These are phyloP conservation scores for Engraulis encrasicolus DNA, from an alignment of 2,113 vertebrate genomes.

Conservation along the genomic window DNA sequence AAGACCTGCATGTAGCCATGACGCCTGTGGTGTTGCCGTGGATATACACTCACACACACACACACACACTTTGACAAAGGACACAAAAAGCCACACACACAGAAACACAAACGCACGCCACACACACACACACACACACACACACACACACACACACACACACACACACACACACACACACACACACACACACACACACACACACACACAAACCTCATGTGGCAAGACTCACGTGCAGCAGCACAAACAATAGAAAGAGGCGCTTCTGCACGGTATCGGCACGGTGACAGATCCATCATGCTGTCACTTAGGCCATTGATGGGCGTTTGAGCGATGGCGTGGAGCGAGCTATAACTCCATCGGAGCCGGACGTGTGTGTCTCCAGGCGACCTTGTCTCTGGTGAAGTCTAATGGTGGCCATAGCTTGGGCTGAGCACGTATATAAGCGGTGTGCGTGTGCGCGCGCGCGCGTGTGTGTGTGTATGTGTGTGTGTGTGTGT, in stretches of 20 bases:
- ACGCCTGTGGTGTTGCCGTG: background rate
- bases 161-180: background rate
- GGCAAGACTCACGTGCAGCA: too few relatives aligned
- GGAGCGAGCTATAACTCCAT: conserved; percentile 56
- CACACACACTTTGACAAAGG: too few relatives aligned
- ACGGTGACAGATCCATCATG: conserved; percentile 64
- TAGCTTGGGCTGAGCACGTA: conserved; percentile 28
- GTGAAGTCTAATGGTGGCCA: conserved; percentile 57
- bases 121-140: background rate
- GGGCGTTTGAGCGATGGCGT: conserved; percentile 42
- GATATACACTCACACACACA: background rate
- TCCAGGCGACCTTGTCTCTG: conserved; percentile 68
- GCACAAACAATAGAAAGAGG: too few relatives aligned
- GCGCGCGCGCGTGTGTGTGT: background rate
- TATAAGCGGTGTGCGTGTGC: background rate
- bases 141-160: background rate
- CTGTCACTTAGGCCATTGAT: conserved; percentile 57
- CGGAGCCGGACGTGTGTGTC: conserved; percentile 57
- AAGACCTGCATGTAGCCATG: background rate
- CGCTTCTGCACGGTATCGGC: too few relatives aligned
- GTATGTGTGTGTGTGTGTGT: background rate
- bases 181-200: background rate
- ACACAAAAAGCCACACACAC: background rate
- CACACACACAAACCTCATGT: background rate
- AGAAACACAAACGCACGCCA: too few relatives aligned